Evolutionary conservation across 2,888 invertebrate species (phyloP).

Genomic region (Augiades crinisus): DNA sequence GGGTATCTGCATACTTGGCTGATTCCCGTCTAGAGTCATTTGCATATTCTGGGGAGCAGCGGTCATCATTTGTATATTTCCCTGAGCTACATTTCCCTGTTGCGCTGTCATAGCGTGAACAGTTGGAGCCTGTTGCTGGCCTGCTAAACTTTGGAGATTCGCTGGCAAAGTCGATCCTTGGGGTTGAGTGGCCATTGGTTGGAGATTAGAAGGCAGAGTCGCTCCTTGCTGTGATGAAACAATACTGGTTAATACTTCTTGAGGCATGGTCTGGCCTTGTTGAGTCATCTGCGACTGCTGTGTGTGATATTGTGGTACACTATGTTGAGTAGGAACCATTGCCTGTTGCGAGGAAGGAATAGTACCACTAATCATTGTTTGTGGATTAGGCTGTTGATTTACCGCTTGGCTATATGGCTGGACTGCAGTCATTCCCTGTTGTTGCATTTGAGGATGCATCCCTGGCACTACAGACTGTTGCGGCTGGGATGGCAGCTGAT

Average conservation of each 20-base stretch:
- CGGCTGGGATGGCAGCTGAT: slow-evolving; percentile 73
- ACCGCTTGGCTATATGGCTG: slow-evolving; percentile 79
- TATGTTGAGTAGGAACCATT: slow-evolving; percentile 75
- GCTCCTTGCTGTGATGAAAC: slow-evolving; percentile 76
- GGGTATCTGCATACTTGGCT: slow-evolving; percentile 79
- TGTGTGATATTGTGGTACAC: slow-evolving; percentile 74
- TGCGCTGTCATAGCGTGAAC: slow-evolving; percentile 73
- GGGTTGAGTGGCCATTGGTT: slow-evolving; percentile 69
- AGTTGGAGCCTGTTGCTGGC: slow-evolving; percentile 69
- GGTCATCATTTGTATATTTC: slow-evolving; percentile 81
- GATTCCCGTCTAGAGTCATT: slow-evolving; percentile 79
- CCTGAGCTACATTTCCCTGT: slow-evolving; percentile 80
- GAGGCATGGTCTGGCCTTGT: slow-evolving; percentile 73
- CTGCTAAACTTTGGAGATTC: slow-evolving; percentile 77
- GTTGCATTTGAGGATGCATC: slow-evolving; percentile 77
- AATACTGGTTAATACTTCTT: slow-evolving; percentile 75
- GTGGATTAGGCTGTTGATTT: slow-evolving; percentile 67
- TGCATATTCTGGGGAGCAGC: slow-evolving; percentile 77
- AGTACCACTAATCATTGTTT: slow-evolving; percentile 68
- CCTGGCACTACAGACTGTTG: slow-evolving; percentile 74
- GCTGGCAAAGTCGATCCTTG: slow-evolving; percentile 83
- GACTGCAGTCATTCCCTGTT: slow-evolving; percentile 69
- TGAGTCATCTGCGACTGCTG: slow-evolving; percentile 75
- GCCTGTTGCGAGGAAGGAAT: slow-evolving; percentile 73
- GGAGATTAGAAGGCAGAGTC: slow-evolving; percentile 68